Base-by-base conservation (phyloP, 2,797 vertebrate genomes). In the Coregonus sp. region DNA sequence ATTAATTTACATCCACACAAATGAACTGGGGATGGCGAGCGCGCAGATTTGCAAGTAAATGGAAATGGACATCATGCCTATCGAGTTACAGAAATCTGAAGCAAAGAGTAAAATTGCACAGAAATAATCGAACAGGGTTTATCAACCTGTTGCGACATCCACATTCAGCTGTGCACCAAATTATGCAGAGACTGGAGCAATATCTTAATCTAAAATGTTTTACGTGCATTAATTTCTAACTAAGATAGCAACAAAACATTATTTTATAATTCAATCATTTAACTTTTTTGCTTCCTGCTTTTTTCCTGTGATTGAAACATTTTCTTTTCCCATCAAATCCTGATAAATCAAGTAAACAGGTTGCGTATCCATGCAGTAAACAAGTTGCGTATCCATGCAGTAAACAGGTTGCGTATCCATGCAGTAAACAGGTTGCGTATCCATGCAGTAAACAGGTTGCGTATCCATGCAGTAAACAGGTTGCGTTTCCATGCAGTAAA, bases 1-100 rank as follows among this genome's bases (percentile, higher is more conserved):
- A 76, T 80, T 83, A 68, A 80, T 81, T 83, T 71, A 75, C 81
- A 75, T 75, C 76, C 77, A 73, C 73, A 63, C 47, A 56, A 70
- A 20, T 66, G 35, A 47, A 73, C 75, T 75, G 76, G 63, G 15
- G 11, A 14, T 72, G 75, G 69, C 12, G 29, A 47, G 74, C 59
- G 66, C 37, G 52, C 25, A 33, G 68, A 29, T 69, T 66, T 56
- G 29, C 16, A 80, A 76, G 69, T 52, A 63, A 54, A 65, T 47
- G 25, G 9, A 73, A 70, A 86, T 73, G 69, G 72, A 68, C 65
- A 72, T 67, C 37, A 47, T n/a, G 9, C 40, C 40, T 12, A 47
- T 47, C 40, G 5, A 51, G 70, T 80, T 75, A 50, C 78, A 78
- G 71, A 82, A 81, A 80, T 73, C 54, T 54, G 47, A 61, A 77